Evolutionary conservation across 2,113 vertebrate genomes (phyloP), one percentile per base, ranked within the genome.

Genomic region (Diadophis punctatus): DNA sequence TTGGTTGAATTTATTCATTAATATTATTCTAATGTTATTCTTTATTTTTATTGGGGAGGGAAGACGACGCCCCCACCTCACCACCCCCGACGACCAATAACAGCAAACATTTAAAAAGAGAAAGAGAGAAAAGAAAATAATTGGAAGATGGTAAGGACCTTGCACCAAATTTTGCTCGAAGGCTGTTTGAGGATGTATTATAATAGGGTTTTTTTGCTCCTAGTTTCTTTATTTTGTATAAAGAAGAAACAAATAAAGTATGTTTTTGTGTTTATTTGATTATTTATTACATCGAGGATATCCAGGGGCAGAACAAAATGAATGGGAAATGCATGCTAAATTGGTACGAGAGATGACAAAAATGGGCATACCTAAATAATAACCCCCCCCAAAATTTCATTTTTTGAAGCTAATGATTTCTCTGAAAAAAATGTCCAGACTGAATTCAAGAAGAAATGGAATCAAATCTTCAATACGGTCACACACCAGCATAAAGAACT

Each of bases 221-320:
- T 98, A 97, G 97, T 97, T 98, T 98, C 97, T 97, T 98, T 98
- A 98, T 98, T 98, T 98, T 98, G 97, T 98, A 98, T 98, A 98
- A 98, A 98, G 97, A 97, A 98, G 96, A 98, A 97, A 97, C 97
- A 98, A 98, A 97, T 97, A 98, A 98, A 98, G 97, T 98, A 98
- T 96, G 97, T 97, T 98, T 97, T 98, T 68, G 98, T 98, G 98
- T 98, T 98, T 97, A 97, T 97, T 58, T 98, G 97, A 97, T 97
- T 98, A 98, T 98, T 98, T 98, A 98, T 98, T 97, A 97, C 97
- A 97, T 95, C 96, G 2, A 23, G n/a, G 10, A 4, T 22, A 2
- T 20, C 86, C 14, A 51, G 8, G 84, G 9, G 20, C 8, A 0
- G 8, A 20, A 9, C 0, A 2, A 27, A 51, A 86, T 4, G 11